Percentiles rank a stretch among this genome's conserved stretches.
Conservation (phyloP, 2,797 vertebrate species). For the Chelonia mydas region DNA sequence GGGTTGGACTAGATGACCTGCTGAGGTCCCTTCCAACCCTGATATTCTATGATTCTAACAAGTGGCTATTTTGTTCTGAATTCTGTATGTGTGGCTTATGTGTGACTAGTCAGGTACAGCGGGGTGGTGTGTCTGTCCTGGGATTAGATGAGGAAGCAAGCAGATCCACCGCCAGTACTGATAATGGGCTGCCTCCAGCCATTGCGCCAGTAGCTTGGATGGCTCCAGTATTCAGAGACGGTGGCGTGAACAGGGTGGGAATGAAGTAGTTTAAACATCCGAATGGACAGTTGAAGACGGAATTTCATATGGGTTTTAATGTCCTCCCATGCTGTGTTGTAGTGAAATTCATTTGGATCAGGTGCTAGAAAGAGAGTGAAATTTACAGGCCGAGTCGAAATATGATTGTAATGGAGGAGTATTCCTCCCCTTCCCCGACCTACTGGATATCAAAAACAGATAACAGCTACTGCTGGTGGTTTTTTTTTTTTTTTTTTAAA, state of each 20-base stretch:
- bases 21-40: too few species aligned
- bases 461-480: fast-evolving
- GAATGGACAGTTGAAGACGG: background rate
- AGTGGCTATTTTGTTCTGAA: background rate
- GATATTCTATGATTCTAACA: background rate
- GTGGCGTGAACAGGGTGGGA: background rate
- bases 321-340: background rate
- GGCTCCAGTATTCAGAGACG: background rate
- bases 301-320: background rate
- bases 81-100: background rate
- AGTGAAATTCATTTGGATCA: fast-evolving
- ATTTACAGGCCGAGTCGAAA: background rate
- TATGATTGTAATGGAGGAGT: background rate
- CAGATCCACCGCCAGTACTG: background rate
- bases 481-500: background rate
- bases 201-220: fast-evolving
- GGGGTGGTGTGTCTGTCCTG: background rate
- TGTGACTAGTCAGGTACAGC: background rate
- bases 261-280: background rate
- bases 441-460: background rate
- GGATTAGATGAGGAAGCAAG: background rate
- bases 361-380: background rate
- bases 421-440: background rate
- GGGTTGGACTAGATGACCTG: too few species aligned
- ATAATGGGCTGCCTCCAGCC: background rate